Conservation (phyloP, 2,888 invertebrate species). For the Plebejus argus region DNA sequence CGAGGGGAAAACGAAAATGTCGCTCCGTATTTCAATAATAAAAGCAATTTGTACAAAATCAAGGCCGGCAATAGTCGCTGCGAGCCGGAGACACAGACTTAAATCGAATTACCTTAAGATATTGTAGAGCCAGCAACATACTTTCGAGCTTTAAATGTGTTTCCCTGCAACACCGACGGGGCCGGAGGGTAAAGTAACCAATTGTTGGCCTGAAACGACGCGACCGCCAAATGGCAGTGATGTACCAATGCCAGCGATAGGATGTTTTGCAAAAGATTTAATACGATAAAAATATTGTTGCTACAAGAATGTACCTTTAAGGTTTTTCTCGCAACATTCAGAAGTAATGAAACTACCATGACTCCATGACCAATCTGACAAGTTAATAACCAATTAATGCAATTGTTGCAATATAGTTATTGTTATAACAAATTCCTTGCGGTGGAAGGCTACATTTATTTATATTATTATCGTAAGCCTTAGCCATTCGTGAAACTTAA, state of each 20-base stretch:
- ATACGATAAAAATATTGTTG: background rate
- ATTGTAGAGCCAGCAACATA: constrained; percentile 21
- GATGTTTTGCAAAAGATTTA: background rate
- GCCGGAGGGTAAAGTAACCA: background rate
- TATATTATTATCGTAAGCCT: background rate
- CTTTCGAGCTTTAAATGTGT: constrained; percentile 5
- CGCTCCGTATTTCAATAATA: constrained; percentile 21
- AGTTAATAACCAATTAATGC: no score
- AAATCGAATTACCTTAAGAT: constrained; percentile 31
- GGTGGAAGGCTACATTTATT: background rate
- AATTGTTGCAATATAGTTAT: no score
- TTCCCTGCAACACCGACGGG: background rate
- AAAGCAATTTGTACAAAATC: constrained; percentile 26
- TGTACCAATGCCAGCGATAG: background rate
- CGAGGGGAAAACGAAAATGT: background rate
- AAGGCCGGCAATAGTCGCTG: constrained; percentile 20
- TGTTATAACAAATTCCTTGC: no score
- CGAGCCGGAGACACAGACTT: constrained; percentile 20
- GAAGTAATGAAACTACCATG: no score
- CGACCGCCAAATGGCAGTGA: background rate
- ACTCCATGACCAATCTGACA: no score
- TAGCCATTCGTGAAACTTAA: background rate
- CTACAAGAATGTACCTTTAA: no score
- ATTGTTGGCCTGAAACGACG: background rate
- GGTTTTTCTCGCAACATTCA: no score